Evolutionary conservation across 2,113 vertebrate species (phyloP), one percentile per base, ranked within the genome.

Genomic region (Miniopterus natalensis): DNA sequence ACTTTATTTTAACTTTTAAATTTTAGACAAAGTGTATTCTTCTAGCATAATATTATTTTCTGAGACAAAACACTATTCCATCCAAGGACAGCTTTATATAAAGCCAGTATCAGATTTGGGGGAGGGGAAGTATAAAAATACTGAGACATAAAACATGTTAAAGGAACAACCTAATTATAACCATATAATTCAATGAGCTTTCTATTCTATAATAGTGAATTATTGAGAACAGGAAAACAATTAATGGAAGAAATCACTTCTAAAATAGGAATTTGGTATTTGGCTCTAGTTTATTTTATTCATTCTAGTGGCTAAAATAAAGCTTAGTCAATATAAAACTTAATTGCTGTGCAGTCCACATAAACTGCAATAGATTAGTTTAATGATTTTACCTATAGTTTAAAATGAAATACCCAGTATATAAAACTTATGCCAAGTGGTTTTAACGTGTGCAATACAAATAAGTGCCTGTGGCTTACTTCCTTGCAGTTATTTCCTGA

Each of bases 211-310:
- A 87, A 74, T 68, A 81, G 36, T 97, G 85, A 97, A 84, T 93
- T 97, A 96, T 47, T 74, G 66, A 42, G 75, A 95, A 93, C 61
- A 93, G 45, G 59, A 94, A 95, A 97, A 84, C 85, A 95, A 93
- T 97, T 97, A 97, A 95, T 93, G 57, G 71, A 96, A 96, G 17
- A 92, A 94, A 95, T 85, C 27, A 89, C 78, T 96, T 95, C 78
- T 66, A 81, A 96, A 96, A 78, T 31, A 31, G 25, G 20, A 77
- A 92, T 92, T 96, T 18, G 73, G 36, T 49, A 77, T 93, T 92
- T 92, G 65, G 25, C 9, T 95, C 47, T 66, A 84, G 70, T 85
- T 95, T 94, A 89, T 88, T 45, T 94, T 91, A 96, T 94, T 96
- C 51, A 81, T 94, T 79, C 77, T 75, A 74, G 27, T 91, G 57